Evolutionary conservation across 2,113 vertebrate genomes (phyloP), one percentile per base, ranked within the genome.

Genomic region (Melanerpes aurifrons): DNA sequence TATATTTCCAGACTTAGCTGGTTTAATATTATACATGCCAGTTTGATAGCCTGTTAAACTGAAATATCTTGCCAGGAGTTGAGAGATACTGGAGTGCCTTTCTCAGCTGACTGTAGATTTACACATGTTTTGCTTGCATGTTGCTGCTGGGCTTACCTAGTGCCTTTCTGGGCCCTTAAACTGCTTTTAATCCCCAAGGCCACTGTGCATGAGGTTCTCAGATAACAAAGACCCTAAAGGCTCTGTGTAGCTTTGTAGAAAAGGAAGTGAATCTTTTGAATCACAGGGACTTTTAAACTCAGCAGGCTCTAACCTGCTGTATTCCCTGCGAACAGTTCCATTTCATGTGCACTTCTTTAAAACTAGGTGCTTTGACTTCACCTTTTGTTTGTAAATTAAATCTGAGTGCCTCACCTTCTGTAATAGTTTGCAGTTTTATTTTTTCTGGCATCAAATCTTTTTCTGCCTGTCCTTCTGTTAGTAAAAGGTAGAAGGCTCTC

Each of bases 401-500:
- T 90, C 89, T 79, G 75, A 95, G 97, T 98, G 96, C 93, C 83
- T 92, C 75, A 67, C 57, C 28, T 97, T 96, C 95, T 81, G 66
- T 93, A 95, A 95, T 70, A 84, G 82, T 77, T 93, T 89, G 71
- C 29, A 58, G 77, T 96, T 96, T 89, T 96, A 74, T 97, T 97
- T 97, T 97, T 97, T 94, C 92, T 97, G 97, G 96, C 96, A 96
- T 35, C 35, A 86, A 69, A 50, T 35, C 81, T 74, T 86, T 78
- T 96, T 89, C 89, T 15, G 4, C 93, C 96, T 94, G 92, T 92
- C 91, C 86, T 93, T 96, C 81, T 84, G 80, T 96, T 92, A 95
- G 96, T 92, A 90, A 89, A 97, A 97, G 96, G 96, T 92, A 94
- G 88, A 93, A 95, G 67, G 68, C 89, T 96, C 89, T 95, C 91